A percentile compares a stretch with the other conserved stretches of the same genome.
These are phyloP conservation scores for Drosophila obscura DNA, from an alignment of 1,140 invertebrate genomes.

Conservation along the genomic window DNA sequence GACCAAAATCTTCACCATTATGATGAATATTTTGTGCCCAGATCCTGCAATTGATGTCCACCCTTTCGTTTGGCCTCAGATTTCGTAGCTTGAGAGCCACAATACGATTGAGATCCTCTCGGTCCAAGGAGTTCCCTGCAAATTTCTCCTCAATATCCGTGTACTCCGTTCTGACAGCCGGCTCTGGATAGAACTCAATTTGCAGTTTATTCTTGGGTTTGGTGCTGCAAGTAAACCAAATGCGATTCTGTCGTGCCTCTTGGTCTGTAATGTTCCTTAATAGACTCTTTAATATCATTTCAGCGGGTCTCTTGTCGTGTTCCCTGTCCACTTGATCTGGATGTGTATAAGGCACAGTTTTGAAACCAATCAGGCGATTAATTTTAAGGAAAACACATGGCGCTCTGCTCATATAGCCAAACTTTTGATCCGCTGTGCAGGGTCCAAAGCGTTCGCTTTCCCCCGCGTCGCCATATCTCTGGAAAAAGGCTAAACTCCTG, in stretches of 20 bases:
- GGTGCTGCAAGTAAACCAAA: slow-evolving; percentile 49
- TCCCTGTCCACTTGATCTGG: slow-evolving; percentile 11
- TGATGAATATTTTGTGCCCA: slow-evolving; percentile 55
- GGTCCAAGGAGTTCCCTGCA: slow-evolving; percentile 4
- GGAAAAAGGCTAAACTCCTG: background rate
- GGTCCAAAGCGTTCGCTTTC: slow-evolving; percentile 33
- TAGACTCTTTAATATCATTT: slow-evolving; percentile 8
- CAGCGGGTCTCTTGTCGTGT: slow-evolving; percentile 1
- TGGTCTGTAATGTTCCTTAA: background rate
- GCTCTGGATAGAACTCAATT: slow-evolving; percentile 41
- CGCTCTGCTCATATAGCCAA: slow-evolving; percentile 34
- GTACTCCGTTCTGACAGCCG: slow-evolving; percentile 37
- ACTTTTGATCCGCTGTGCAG: slow-evolving; percentile 24
- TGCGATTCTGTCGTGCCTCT: slow-evolving; percentile 26
- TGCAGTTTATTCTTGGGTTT: background rate
- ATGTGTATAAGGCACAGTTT: slow-evolving; percentile 25
- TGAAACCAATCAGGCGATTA: slow-evolving; percentile 59
- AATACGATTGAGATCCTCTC: slow-evolving; percentile 45
- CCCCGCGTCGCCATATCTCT: slow-evolving; percentile 6
- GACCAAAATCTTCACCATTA: slow-evolving; percentile 5
- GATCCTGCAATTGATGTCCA: slow-evolving; percentile 41
- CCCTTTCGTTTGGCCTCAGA: slow-evolving; percentile 8
- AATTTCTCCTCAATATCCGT: slow-evolving; percentile 19
- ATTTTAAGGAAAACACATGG: slow-evolving; percentile 65
- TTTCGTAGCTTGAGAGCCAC: slow-evolving; percentile 52